Base-by-base conservation (phyloP, 2,113 vertebrate species). In the Brachypodius melanocephalos region DNA sequence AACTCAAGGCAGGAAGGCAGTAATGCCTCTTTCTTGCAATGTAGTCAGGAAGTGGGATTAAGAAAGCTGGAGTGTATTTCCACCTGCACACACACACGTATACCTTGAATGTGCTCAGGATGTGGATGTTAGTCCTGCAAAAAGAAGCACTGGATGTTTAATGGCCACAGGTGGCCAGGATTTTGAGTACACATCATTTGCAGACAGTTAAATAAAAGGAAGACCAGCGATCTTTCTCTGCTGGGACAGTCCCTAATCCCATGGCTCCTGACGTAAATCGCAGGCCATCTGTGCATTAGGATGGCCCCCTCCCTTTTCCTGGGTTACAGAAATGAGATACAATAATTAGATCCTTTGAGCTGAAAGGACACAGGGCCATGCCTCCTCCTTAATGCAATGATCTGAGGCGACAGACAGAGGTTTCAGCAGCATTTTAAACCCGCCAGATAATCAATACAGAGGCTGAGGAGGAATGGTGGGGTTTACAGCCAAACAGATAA, bases 141-240 rank as follows among this genome's bases (percentile, higher is more conserved):
- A 85, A 95, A 83, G 51, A 73, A 89, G 68, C 61, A 8, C 48
- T 89, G 82, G 71, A 63, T 88, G 54, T 80, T 87, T 58, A 59
- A 51, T 62, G 71, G 85, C 71, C 93, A 71, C 78, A 74, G 59
- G 88, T 94, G 78, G 75, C 82, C 0, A 0, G 63, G 59, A 71
- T 74, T 83, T 80, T 81, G 65, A 43, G 61, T 78, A 12, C 65
- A 71, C 79, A 42, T 91, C 88, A 77, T 77, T 84, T 1, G 4
- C 73, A 91, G 84, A 40, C 75, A 75, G 75, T 88, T 93, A 90
- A 92, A 75, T 92, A 81, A 92, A 93, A 75, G 82, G 75, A 91
- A 88, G 42, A 57, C 59, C 31, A 59, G 43, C 4, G 31, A 48
- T 67, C 57, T 90, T 43, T 88, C 82, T 93, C 95, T 77, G 83